Conservation (phyloP, 2,888 invertebrate species). For the Trichogramma evanescens region DNA sequence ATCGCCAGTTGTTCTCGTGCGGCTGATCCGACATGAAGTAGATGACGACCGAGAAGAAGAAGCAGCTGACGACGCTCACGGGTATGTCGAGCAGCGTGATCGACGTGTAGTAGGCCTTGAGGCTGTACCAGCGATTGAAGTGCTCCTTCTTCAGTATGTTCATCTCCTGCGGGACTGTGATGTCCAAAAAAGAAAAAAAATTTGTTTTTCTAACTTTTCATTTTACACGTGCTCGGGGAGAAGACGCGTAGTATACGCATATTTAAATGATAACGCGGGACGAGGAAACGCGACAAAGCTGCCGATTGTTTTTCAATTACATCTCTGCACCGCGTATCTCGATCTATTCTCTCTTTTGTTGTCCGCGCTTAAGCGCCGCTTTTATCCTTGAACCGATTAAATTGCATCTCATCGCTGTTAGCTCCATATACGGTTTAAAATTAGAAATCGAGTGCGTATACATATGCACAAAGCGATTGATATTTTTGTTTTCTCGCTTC, state of each 20-base stretch:
- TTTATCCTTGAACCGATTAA: too few species aligned
- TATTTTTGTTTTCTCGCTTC: not conserved
- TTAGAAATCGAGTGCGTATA: too few species aligned
- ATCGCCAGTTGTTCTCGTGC: conserved; percentile 62
- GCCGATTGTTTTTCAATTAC: not conserved
- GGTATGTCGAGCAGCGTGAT: conserved; percentile 73
- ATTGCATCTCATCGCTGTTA: too few species aligned
- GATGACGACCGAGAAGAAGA: conserved; percentile 65
- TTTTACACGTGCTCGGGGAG: not conserved
- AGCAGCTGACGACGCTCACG: conserved; percentile 66
- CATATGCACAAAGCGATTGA: too few species aligned
- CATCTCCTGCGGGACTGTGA: conserved; percentile 72
- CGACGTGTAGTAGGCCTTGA: conserved; percentile 73
- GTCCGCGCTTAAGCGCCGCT: too few species aligned
- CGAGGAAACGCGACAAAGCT: not conserved
- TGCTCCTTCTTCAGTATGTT: conserved; percentile 75
- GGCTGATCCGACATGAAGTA: conserved; percentile 91
- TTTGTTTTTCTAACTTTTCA: not conserved
- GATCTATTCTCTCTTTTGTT: too few species aligned
- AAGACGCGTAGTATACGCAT: not conserved
- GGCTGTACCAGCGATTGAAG: conserved; percentile 82
- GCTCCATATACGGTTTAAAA: too few species aligned
- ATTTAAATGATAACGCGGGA: not conserved
- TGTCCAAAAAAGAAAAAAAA: not conserved
- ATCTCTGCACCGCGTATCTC: too few species aligned